phyloP scores from a whole-genome alignment of 1,140 invertebrate species.

The Aphelenchoides fujianensis region DNA sequence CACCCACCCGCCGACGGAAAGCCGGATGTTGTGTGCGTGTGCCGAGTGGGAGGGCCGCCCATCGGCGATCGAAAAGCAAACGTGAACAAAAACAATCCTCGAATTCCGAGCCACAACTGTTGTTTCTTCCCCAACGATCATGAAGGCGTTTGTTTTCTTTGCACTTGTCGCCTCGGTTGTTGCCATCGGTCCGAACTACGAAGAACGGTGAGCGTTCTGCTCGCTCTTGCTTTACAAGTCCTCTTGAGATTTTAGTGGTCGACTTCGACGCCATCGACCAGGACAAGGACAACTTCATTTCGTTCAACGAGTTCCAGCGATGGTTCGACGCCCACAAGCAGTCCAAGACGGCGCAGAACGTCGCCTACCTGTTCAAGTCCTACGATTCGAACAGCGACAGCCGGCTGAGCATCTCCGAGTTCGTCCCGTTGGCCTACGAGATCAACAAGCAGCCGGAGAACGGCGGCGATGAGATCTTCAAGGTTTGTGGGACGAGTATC shows the following conservation, averaged over 20 bases:
- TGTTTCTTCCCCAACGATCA: not conserved
- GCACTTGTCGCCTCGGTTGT: not conserved
- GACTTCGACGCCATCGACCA: conserved; percentile 24
- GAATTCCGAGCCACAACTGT: not conserved
- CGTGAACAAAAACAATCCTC: conserved; percentile 1
- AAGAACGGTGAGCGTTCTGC: not conserved
- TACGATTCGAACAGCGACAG: conserved; percentile 26
- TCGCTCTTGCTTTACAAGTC: not conserved
- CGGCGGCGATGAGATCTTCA: conserved; percentile 23
- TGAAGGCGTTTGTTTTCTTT: not conserved
- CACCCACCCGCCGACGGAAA: no score
- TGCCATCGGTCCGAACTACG: not conserved
- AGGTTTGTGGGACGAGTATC: no score
- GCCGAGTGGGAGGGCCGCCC: no score
- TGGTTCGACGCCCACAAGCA: conserved; percentile 18
- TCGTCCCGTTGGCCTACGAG: conserved; percentile 25
- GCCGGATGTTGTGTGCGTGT: no score
- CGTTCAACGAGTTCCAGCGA: conserved; percentile 24
- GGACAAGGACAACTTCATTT: conserved; percentile 25
- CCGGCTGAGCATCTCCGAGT: conserved; percentile 14
- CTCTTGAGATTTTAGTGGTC: not conserved
- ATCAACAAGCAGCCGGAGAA: conserved; percentile 11
- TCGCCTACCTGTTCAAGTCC: conserved; percentile 16
- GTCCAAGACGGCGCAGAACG: not conserved
- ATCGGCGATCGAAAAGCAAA: not conserved